These are phyloP conservation scores for Nycteola revayana DNA, from an alignment of 2,888 invertebrate genomes.

Conservation along the genomic window DNA sequence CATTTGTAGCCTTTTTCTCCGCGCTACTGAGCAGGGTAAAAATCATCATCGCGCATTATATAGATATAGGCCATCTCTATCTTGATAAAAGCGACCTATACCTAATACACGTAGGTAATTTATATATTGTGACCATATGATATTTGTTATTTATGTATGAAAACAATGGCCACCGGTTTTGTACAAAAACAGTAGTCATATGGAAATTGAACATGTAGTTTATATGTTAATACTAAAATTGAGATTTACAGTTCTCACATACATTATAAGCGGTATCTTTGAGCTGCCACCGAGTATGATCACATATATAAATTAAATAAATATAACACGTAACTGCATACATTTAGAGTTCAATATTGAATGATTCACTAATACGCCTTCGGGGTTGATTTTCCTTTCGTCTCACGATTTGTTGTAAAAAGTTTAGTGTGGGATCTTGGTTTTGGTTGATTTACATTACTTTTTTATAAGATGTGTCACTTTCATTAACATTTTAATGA, in stretches of 20 bases:
- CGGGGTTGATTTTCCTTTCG: conserved; percentile 26
- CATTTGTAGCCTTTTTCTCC: too few species aligned
- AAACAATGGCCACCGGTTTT: conserved; percentile 41
- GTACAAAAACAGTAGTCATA: conserved; percentile 48
- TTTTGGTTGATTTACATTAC: background rate
- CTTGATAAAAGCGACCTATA: too few species aligned
- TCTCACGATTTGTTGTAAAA: conserved; percentile 21
- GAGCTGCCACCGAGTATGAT: conserved; percentile 20
- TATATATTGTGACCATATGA: conserved; percentile 22
- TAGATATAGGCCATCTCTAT: too few species aligned
- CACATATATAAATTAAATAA: conserved; percentile 4
- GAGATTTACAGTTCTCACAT: conserved; percentile 52
- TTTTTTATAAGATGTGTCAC: background rate
- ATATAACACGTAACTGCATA: conserved; percentile 2
- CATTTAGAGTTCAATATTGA: conserved; percentile 10
- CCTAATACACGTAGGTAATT: background rate
- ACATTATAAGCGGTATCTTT: conserved; percentile 50
- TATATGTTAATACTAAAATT: conserved; percentile 47
- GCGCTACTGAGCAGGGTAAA: too few species aligned
- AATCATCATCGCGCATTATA: too few species aligned
- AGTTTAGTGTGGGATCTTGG: conserved; percentile 17
- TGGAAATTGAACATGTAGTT: conserved; percentile 47
- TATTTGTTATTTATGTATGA: conserved; percentile 41
- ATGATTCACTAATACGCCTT: background rate
- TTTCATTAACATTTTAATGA: conserved; percentile 1